Conservation (phyloP, 1,140 invertebrate species). For the Prorops nasuta region DNA sequence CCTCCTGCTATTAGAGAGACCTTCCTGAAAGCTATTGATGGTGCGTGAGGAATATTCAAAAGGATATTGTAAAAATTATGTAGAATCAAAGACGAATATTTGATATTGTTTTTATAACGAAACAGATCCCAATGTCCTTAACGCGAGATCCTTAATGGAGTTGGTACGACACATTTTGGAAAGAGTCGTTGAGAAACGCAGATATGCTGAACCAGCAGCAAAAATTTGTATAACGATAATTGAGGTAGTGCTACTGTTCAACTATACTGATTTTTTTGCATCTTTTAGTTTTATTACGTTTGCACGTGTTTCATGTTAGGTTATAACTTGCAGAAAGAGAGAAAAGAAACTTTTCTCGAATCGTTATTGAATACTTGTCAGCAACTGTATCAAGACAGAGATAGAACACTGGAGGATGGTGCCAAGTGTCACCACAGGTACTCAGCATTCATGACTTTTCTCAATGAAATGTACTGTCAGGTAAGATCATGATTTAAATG, state of each 20-base stretch:
- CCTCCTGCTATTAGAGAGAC: conserved; percentile 68
- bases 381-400: conserved; percentile 85
- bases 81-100: background rate
- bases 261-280: background rate
- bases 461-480: conserved; percentile 86
- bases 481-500: conserved; percentile 34
- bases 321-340: conserved; percentile 64
- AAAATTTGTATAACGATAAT: conserved; percentile 81
- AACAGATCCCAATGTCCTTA: conserved; percentile 79
- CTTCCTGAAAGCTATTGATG: conserved; percentile 70
- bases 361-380: conserved; percentile 84
- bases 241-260: conserved; percentile 54
- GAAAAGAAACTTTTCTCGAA: conserved; percentile 83
- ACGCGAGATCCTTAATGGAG: conserved; percentile 78
- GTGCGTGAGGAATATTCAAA: conserved; percentile 37
- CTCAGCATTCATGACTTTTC: conserved; percentile 81
- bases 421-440: conserved; percentile 39
- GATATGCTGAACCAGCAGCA: conserved; percentile 76
- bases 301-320: background rate
- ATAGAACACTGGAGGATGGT: conserved; percentile 59
- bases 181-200: conserved; percentile 73
- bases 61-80: conserved; percentile 11
- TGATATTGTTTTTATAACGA: no score
- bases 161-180: conserved; percentile 77
- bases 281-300: conserved; percentile 6